Evolutionary conservation across 2,113 vertebrate genomes (phyloP).

Genomic region (Pachyramphus minor): DNA sequence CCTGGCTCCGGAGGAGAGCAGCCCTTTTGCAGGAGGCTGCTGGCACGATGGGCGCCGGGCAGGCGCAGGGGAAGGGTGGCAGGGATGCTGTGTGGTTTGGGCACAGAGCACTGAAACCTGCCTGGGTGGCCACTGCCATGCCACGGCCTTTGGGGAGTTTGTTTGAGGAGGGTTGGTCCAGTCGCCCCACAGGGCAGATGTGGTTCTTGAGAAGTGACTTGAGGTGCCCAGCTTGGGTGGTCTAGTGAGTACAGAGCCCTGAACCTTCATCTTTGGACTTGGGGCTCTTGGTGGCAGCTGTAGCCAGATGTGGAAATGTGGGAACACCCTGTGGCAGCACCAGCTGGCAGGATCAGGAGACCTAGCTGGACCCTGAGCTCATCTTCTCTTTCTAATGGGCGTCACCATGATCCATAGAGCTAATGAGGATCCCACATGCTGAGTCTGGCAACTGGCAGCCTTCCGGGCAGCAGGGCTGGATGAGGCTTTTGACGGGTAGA

Average conservation of each 20-base stretch:
- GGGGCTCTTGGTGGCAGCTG: neutral
- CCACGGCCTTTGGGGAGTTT: neutral
- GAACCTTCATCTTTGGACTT: neutral
- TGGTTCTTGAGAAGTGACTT: neutral
- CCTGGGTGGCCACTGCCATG: neutral
- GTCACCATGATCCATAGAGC: neutral
- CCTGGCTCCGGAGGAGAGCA: neutral
- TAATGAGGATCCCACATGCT: neutral
- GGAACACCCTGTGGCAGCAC: neutral
- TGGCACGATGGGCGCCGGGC: neutral
- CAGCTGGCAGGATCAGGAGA: neutral
- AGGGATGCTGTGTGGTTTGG: neutral
- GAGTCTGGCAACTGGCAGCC: neutral
- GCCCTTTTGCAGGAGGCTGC: slow-evolving; percentile 16
- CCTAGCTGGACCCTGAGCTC: neutral
- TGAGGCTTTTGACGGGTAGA: neutral
- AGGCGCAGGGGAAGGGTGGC: neutral
- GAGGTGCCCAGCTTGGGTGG: neutral
- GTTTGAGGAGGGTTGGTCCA: neutral
- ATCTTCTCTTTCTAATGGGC: neutral
- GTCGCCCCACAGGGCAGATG: neutral
- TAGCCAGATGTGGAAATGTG: neutral
- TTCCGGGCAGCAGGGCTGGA: neutral
- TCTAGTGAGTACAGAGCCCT: neutral
- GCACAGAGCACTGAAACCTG: neutral